Evolutionary conservation across 2,113 vertebrate species (phyloP).

Genomic region (Micronisus gabar): DNA sequence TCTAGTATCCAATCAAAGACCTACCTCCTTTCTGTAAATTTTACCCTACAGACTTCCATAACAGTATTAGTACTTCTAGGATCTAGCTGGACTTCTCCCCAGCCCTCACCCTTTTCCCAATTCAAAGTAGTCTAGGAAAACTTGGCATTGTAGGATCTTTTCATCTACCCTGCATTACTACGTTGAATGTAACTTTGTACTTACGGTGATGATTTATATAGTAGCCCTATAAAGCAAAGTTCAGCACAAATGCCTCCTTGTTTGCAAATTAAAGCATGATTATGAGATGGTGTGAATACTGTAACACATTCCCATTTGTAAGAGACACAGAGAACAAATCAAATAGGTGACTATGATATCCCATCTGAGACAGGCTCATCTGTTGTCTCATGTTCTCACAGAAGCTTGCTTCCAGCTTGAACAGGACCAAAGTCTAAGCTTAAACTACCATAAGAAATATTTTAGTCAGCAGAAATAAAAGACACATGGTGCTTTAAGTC

Average conservation of each 20-base stretch:
- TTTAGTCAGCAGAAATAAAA: neutral
- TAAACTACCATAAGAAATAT: neutral
- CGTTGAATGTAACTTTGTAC: fast-evolving
- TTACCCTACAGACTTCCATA: neutral
- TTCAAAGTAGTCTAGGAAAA: neutral
- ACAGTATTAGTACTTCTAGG: neutral
- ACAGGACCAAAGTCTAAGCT: neutral
- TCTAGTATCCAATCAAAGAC: neutral
- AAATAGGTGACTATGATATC: neutral
- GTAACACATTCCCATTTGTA: fast-evolving
- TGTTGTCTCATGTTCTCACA: neutral
- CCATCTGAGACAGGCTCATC: neutral
- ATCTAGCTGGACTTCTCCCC: neutral
- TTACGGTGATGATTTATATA: neutral
- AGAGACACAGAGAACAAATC: neutral
- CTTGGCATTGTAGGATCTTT: neutral
- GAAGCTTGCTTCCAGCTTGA: neutral
- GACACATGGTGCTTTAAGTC: neutral
- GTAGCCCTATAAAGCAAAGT: neutral
- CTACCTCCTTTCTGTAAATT: neutral
- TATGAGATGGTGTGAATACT: neutral
- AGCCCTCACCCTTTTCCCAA: neutral
- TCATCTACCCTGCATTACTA: neutral
- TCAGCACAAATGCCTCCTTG: neutral
- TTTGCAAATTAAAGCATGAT: neutral